Base-by-base conservation (phyloP, 2,113 vertebrate species). In the Labeo rohita region DNA sequence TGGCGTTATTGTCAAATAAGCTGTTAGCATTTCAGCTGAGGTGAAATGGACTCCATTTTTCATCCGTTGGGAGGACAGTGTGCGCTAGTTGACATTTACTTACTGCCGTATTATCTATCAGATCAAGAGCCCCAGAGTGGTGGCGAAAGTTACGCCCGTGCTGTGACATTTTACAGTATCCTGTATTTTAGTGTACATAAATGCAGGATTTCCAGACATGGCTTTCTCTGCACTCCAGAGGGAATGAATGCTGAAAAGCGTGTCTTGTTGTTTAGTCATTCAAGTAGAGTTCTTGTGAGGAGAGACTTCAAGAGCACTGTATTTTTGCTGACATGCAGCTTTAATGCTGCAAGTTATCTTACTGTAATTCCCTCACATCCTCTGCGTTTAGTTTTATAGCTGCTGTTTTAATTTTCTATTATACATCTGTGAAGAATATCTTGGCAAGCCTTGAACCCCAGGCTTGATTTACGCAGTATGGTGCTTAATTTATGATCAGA, bases 1-100 rank as follows among this genome's bases (percentile, higher is more conserved):
- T 92, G 93, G 90, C 88, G 89, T 94, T 93, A 90, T 83, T 87
- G 87, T 91, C 87, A 91, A 90, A 92, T 93, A 88, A 92, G 91
- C 92, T 93, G 90, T 52, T 89, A 89, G 91, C 88, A 82, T 92
- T 93, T 83, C 90, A 92, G 92, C 63, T 83, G 84, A 86, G 92
- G 72, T 88, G 84, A 87, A 88, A 87, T 15, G 88, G 90, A 89
- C 85, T 88, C 68, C 59, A 83, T 89, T 86, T 54, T 13, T 87
- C 21, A 63, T 87, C 80, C 87, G 78, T 59, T 82, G 52, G 82
- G 89, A 88, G 52, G 90, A 89, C 21, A 59, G 82, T 90, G 82
- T 87, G 87, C 45, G 61, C 6, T 52, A 87, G 47, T 88, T 88
- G 70, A 89, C 77, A 89, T 93, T 93, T 93, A 84, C 88, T 85